Evolutionary conservation across 2,113 vertebrate species (phyloP).

Genomic region (Rhizomys pruinosus): DNA sequence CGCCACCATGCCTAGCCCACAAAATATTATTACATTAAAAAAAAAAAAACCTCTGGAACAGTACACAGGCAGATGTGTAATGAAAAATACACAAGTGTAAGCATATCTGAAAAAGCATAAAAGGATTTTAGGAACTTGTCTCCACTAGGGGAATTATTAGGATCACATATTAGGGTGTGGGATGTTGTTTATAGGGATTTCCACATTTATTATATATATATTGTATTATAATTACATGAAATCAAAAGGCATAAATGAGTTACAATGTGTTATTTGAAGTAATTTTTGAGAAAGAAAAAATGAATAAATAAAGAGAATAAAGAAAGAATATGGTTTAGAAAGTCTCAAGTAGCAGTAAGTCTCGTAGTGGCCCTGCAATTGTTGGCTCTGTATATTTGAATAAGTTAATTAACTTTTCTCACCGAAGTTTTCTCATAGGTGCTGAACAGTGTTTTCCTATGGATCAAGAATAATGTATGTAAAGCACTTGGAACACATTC

Average conservation of each 20-base stretch:
- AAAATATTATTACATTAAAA: no score
- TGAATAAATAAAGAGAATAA: neutral
- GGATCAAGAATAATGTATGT: conserved; percentile 59
- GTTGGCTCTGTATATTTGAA: conserved; percentile 53
- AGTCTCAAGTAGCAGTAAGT: neutral
- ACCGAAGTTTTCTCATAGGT: conserved; percentile 42
- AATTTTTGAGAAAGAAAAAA: conserved; percentile 10
- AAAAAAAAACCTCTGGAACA: no score
- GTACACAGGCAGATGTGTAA: neutral
- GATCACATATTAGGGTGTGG: neutral
- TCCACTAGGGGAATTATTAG: neutral
- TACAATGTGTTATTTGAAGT: neutral
- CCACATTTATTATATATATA: neutral
- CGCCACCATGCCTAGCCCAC: no score
- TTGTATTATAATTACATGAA: neutral
- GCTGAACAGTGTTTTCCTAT: conserved; percentile 11
- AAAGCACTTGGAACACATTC: conserved; percentile 46
- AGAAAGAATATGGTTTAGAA: neutral
- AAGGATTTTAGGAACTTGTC: neutral
- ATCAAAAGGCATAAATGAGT: neutral
- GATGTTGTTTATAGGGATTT: neutral
- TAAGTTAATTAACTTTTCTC: conserved; percentile 65
- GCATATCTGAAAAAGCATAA: neutral
- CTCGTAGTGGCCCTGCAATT: conserved; percentile 27
- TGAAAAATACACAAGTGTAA: neutral